phyloP scores from a whole-genome alignment of 2,113 vertebrate species.

The Vulpes ferrilata region DNA sequence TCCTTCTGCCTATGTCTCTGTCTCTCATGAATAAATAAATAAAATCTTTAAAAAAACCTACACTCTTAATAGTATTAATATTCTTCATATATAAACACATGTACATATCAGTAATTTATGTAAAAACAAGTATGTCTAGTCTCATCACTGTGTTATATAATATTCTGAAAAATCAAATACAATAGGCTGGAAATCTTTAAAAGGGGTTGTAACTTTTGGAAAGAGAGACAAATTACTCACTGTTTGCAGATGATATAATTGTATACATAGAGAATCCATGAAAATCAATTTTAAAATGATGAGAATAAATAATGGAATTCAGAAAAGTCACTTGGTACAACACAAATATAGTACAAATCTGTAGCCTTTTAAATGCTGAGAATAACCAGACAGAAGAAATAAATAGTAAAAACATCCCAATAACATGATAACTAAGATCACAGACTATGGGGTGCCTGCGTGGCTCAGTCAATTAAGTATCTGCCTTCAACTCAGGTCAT shows the following conservation, averaged over 20 bases:
- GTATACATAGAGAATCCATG: constrained; percentile 48
- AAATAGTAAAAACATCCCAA: constrained; percentile 31
- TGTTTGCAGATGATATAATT: constrained; percentile 42
- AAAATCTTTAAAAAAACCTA: neutral
- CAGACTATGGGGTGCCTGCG: too few species aligned
- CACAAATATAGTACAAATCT: constrained; percentile 48
- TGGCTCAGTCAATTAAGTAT: too few species aligned
- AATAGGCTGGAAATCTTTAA: constrained; percentile 48
- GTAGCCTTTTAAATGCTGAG: constrained; percentile 40
- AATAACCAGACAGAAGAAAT: constrained; percentile 42
- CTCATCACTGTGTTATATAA: constrained; percentile 53
- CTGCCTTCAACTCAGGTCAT: too few species aligned
- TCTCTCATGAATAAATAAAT: too few species aligned
- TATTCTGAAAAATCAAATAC: constrained; percentile 64
- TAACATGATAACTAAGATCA: constrained; percentile 1
- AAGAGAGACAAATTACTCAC: constrained; percentile 55
- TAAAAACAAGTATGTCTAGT: constrained; percentile 50
- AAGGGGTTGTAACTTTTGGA: neutral
- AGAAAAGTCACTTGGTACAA: neutral
- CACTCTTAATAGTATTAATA: constrained; percentile 33
- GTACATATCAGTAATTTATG: neutral
- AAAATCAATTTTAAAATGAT: constrained; percentile 61
- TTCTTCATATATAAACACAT: constrained; percentile 26
- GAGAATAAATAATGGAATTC: constrained; percentile 60
- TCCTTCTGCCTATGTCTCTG: too few species aligned